Percentiles rank a stretch among this genome's conserved stretches.
These are phyloP conservation scores for Sinella curviseta DNA, from an alignment of 1,140 invertebrate genomes.

Conservation along the genomic window DNA sequence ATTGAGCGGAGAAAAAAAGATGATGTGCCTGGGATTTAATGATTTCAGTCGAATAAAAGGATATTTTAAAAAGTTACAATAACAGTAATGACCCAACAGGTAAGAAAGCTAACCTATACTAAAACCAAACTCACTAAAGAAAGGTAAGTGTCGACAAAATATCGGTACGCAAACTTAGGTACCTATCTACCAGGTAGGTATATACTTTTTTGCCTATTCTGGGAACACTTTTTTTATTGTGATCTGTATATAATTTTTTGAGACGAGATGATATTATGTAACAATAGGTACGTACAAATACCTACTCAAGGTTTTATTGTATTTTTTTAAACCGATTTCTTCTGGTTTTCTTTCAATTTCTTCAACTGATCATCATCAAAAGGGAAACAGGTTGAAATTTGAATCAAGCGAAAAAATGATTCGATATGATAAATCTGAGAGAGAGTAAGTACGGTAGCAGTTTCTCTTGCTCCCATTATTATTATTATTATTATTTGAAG, in stretches of 20 bases:
- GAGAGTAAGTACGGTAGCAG: conserved; percentile 17
- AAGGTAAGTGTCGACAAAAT: not conserved
- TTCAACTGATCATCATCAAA: not conserved
- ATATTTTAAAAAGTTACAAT: not conserved
- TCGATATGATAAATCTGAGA: not conserved
- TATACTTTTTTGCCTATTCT: not conserved
- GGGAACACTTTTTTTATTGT: not conserved
- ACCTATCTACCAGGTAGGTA: no score
- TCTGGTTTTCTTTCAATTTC: not conserved
- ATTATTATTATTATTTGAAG: not conserved
- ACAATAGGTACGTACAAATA: no score
- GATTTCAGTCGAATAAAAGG: not conserved
- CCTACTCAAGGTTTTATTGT: not conserved
- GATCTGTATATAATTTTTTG: not conserved
- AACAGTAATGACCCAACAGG: not conserved
- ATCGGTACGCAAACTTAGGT: no score
- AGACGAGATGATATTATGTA: not conserved
- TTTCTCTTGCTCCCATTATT: not conserved
- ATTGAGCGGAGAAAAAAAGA: no score
- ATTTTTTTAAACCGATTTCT: not conserved
- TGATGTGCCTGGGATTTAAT: no score
- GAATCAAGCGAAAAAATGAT: not conserved
- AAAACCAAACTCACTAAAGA: no score
- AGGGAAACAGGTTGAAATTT: conserved; percentile 8
- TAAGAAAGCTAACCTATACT: no score